These are phyloP conservation scores for Sylvia atricapilla DNA, from an alignment of 2,113 vertebrate genomes.

Conservation along the genomic window DNA sequence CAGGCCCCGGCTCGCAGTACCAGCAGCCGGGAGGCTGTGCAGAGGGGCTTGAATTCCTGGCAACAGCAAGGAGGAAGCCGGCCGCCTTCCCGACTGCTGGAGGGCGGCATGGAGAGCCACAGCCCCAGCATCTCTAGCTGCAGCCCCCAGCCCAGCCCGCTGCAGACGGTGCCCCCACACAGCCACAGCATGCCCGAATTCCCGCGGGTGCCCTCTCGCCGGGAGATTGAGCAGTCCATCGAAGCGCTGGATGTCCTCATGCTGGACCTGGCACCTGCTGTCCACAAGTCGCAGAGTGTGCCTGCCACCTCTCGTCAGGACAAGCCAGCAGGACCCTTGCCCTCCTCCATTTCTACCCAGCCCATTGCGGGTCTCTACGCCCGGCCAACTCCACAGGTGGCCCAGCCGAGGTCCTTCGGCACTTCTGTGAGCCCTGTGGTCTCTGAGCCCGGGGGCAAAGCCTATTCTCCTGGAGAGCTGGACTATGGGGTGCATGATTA, in stretches of 20 bases:
- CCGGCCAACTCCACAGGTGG: constrained; percentile 68
- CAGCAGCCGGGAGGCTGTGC: constrained; percentile 94
- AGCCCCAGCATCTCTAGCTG: constrained; percentile 43
- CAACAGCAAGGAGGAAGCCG: constrained; percentile 83
- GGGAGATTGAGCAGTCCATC: constrained; percentile 95
- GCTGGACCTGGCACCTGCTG: constrained; percentile 82
- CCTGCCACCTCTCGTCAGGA: constrained; percentile 70
- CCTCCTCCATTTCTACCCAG: constrained; percentile 83
- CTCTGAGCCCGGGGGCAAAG: neutral
- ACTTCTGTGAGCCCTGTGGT: neutral
- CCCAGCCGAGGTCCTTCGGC: constrained; percentile 66
- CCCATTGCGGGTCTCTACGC: constrained; percentile 60
- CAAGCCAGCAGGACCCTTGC: constrained; percentile 51
- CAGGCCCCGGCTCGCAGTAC: constrained; percentile 87
- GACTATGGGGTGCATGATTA: constrained; percentile 37
- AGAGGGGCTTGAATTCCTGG: constrained; percentile 93
- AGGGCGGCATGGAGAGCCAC: constrained; percentile 57
- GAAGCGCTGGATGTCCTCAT: constrained; percentile 95
- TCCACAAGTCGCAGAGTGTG: constrained; percentile 89
- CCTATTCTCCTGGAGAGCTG: neutral
- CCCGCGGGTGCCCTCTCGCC: constrained; percentile 84
- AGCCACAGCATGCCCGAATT: constrained; percentile 88
- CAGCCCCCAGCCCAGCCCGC: constrained; percentile 69
- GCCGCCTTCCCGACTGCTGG: constrained; percentile 71
- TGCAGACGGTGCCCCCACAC: constrained; percentile 64